Conservation (phyloP, 2,888 invertebrate species). For the Diarsia rubi region DNA sequence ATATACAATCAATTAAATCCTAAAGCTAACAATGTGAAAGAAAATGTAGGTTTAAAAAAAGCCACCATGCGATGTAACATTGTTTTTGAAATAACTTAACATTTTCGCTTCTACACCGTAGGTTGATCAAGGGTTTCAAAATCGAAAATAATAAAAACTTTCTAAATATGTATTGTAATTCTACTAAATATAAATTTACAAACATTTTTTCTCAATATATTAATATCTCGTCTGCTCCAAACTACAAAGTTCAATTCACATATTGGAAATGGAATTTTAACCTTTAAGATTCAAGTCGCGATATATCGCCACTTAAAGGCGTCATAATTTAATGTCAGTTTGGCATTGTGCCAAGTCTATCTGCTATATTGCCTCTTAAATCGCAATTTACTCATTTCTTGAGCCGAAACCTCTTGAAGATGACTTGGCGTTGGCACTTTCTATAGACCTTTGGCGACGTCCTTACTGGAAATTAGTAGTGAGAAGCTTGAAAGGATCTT, state of each 20-base stretch:
- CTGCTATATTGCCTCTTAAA: conserved; percentile 59
- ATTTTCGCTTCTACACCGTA: not conserved
- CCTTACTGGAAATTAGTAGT: conserved; percentile 34
- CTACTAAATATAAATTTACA: too few species aligned
- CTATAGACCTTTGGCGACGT: conserved; percentile 13
- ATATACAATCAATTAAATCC: not conserved
- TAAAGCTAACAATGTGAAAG: not conserved
- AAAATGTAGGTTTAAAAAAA: not conserved
- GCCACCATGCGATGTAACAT: not conserved
- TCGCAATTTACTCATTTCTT: conserved; percentile 60
- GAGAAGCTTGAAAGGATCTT: not conserved
- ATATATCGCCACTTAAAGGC: conserved; percentile 43
- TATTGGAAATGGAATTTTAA: conserved; percentile 47
- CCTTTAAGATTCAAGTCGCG: conserved; percentile 44
- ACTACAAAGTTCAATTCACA: conserved; percentile 11
- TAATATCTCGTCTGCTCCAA: conserved; percentile 3
- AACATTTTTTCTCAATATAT: not conserved
- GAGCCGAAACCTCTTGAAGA: conserved; percentile 36
- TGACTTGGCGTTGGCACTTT: conserved; percentile 55
- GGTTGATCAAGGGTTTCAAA: not conserved
- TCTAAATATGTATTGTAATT: too few species aligned
- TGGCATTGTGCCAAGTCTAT: conserved; percentile 55
- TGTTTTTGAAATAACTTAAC: not conserved
- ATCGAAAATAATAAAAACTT: not conserved
- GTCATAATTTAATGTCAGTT: conserved; percentile 60